Conservation (phyloP, 2,113 vertebrate genomes). For the Columbina picui region DNA sequence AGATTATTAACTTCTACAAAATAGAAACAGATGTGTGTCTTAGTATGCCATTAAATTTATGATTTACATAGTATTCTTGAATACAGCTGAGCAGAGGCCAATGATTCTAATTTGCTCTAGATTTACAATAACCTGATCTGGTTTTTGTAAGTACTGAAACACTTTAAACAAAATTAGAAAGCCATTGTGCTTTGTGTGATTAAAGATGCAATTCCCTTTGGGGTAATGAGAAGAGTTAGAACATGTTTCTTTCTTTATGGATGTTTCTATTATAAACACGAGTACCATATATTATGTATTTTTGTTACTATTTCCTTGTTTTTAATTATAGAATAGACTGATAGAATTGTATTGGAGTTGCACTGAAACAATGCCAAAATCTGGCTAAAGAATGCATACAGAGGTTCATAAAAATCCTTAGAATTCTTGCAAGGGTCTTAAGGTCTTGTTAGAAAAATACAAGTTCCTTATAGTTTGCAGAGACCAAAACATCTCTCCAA, state of each 20-base stretch:
- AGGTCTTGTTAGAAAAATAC: slow-evolving; percentile 67
- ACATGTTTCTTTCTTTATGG: slow-evolving; percentile 81
- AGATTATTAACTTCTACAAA: slow-evolving; percentile 89
- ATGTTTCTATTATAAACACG: slow-evolving; percentile 79
- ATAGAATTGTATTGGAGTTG: slow-evolving; percentile 70
- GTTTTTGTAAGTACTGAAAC: slow-evolving; percentile 90
- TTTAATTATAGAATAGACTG: slow-evolving; percentile 79
- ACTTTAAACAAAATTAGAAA: slow-evolving; percentile 90
- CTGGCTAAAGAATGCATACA: slow-evolving; percentile 69
- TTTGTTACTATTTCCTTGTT: slow-evolving; percentile 78
- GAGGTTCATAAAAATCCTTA: slow-evolving; percentile 73
- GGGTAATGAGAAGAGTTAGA: slow-evolving; percentile 83
- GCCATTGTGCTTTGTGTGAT: slow-evolving; percentile 81
- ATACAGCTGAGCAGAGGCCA: slow-evolving; percentile 90
- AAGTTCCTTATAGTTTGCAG: slow-evolving; percentile 45
- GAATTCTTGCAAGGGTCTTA: slow-evolving; percentile 64
- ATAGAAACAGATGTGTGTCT: slow-evolving; percentile 96
- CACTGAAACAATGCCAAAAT: slow-evolving; percentile 74
- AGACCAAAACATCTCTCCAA: slow-evolving; percentile 49
- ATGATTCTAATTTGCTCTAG: slow-evolving; percentile 94
- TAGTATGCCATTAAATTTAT: slow-evolving; percentile 93
- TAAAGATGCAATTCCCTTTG: slow-evolving; percentile 85
- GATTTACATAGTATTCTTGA: slow-evolving; percentile 92
- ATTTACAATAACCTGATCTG: slow-evolving; percentile 90
- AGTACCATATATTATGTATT: slow-evolving; percentile 76